Evolutionary conservation across 2,113 vertebrate genomes (phyloP), one percentile per base, ranked within the genome.

Genomic region (Hypomesus transpacificus): DNA sequence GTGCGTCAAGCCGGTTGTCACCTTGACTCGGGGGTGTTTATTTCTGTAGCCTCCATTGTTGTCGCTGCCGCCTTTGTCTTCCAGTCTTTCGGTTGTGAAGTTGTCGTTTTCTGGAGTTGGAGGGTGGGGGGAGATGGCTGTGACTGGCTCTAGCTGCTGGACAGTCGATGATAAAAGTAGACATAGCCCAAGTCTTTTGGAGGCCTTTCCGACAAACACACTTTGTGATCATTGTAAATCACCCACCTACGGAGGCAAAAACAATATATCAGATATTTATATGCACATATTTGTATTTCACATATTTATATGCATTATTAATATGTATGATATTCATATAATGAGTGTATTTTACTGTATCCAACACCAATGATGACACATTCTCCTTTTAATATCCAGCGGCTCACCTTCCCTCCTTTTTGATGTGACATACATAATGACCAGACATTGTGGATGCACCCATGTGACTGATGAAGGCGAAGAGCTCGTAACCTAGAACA

Each of bases 381-480:
- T 13, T 46, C 8, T 13, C 39, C 11, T 46, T 46, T 5, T 11
- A 9, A 46, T 46, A 46, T 9, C 39, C 39, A 13, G 6, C 1
- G 39, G 39, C 94, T 93, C 80, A 99, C 97, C 97, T 95, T 86
- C 97, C 97, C 77, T 99, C 97, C 86, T 98, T 99, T 86, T 96
- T 98, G 84, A 99, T 94, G 84, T 99, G 97, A 87, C 97, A 98
- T 74, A 98, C 92, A 46, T 98, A 99, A 91, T 96, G 97, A 73
- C 97, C 97, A 20, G 95, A 98, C 97, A 98, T 99, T 5, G 97
- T 98, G 51, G 97, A 99, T 77, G 94, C 93, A 89, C 97, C 97
- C 94, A 98, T 97, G 90, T 99, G 97, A 86, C 97, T 99, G 89
- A 99, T 95, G 87, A 99, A 95, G 18, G 95, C 96, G 79, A 99